These are phyloP conservation scores for Folsomia manolachei DNA, from an alignment of 2,888 invertebrate genomes.

Conservation along the genomic window DNA sequence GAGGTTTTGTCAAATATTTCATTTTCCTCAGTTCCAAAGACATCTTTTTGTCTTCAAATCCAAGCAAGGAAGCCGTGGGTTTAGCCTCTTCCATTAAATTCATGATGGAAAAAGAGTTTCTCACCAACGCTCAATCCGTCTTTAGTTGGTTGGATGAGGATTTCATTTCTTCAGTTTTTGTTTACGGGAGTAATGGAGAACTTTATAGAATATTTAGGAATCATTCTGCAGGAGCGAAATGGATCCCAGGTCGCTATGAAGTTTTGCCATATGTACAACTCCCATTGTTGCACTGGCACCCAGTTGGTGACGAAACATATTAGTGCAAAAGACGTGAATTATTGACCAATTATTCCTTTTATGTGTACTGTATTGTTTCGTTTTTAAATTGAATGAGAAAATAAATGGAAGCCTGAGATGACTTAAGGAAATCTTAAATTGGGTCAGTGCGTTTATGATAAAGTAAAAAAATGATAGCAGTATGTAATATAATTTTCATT, in stretches of 20 bases:
- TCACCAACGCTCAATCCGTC: constrained; percentile 29
- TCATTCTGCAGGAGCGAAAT: constrained; percentile 5
- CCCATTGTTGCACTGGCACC: no score
- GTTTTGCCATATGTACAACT: constrained; percentile 31
- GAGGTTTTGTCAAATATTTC: background rate
- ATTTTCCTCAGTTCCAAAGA: constrained; percentile 18
- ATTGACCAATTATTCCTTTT: no score
- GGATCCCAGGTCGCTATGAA: constrained; percentile 33
- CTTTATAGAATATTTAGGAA: constrained; percentile 32
- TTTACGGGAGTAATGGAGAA: constrained; percentile 42
- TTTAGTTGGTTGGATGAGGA: constrained; percentile 41
- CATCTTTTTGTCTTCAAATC: constrained; percentile 19
- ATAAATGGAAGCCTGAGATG: no score
- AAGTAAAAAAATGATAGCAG: no score
- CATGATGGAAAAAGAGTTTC: constrained; percentile 32
- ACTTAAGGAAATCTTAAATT: no score
- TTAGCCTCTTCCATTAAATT: constrained; percentile 31
- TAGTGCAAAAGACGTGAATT: no score
- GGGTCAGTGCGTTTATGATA: no score
- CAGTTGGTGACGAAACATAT: no score
- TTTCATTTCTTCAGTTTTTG: constrained; percentile 27
- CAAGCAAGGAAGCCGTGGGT: constrained; percentile 22
- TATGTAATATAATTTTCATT: no score
- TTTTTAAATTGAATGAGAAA: no score
- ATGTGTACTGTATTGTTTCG: no score